Base-by-base conservation (phyloP, 2,797 vertebrate species). In the Myotis vivesi region DNA sequence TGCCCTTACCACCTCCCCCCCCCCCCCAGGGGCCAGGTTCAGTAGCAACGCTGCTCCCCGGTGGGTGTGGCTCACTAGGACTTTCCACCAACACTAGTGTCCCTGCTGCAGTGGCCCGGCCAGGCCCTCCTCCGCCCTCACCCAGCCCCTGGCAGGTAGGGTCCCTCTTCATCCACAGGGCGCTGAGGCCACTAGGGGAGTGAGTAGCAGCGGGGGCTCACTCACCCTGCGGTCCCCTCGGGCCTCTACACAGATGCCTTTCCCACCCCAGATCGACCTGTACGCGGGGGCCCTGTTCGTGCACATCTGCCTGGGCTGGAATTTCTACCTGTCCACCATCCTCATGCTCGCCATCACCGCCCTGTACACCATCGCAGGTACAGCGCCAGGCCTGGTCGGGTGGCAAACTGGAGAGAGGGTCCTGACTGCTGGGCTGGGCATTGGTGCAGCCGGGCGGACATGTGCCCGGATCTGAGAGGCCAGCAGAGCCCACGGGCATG, bases 281-380 rank as follows among this genome's bases (percentile, higher is more conserved):
- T 99, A 99, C 22, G 99, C 98, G 0, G 99, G 99, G 89, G 99
- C 99, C 0, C 96, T 99, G 94, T 99, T 99, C 0, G 98, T 99
- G 71, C 99, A 99, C 97, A 98, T 99, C 96, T 99, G 99, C 97
- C 98, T 99, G 88, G 99, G 99, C 44, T 99, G 99, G 99, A 99
- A 99, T 97, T 99, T 99, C 80, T 99, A 99, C 97, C 98, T 99
- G 77, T 99, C 99, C 95, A 99, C 99, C 0, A 90, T 98, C 77
- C 98, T 99, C 85, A 98, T 99, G 98, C 98, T 99, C 85, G 95
- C 98, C 93, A 98, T 99, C 96, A 99, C 99, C 0, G 99, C 99
- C 3, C 97, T 99, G 86, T 99, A 99, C 97, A 99, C 99, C 28
- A 99, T 99, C 0, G 99, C 99, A 97, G 99, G 99, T 99, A 97